Evolutionary conservation across 1,140 invertebrate genomes (phyloP), one percentile per base, ranked within the genome.

Genomic region (Pristionchus pacificus): DNA sequence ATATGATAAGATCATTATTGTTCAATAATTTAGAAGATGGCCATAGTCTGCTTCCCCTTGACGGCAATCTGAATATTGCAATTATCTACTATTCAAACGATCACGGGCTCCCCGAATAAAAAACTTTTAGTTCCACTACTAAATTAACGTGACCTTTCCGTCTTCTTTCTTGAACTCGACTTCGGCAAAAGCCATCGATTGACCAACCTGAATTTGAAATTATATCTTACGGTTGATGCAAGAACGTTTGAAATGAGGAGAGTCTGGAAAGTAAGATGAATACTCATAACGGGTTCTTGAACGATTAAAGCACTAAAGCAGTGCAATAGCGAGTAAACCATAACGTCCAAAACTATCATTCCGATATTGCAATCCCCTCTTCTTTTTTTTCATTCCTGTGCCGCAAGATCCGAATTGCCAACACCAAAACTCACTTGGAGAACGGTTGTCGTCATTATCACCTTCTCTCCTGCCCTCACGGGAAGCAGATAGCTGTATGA

Each of bases 371-470:
- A n/a, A n/a, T n/a, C n/a, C n/a, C n/a, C n/a, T n/a, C n/a, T n/a
- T n/a, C n/a, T n/a, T n/a, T n/a, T n/a, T n/a, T n/a, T n/a, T n/a
- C n/a, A n/a, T n/a, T n/a, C n/a, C n/a, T n/a, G n/a, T n/a, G n/a
- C n/a, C n/a, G n/a, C n/a, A n/a, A n/a, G n/a, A n/a, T n/a, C n/a
- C n/a, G n/a, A n/a, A n/a, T n/a, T n/a, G n/a, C n/a, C n/a, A n/a
- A n/a, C n/a, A n/a, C n/a, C n/a, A n/a, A n/a, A n/a, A n/a, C 38
- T 19, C 19, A 59, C 24, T 60, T 89, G 90, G 19, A 90, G 84
- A 2, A 90, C 91, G 61, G 88, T 88, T 0, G 91, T 90, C 83
- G 92, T 89, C 27, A 95, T 89, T 49, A 89, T 79, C 24, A 95
- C 86, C 60, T 88, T 85, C 70, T 93, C 90, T 2, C 91, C 92